These are phyloP conservation scores for Tyto alba DNA, from an alignment of 2,113 vertebrate species.

Conservation along the genomic window DNA sequence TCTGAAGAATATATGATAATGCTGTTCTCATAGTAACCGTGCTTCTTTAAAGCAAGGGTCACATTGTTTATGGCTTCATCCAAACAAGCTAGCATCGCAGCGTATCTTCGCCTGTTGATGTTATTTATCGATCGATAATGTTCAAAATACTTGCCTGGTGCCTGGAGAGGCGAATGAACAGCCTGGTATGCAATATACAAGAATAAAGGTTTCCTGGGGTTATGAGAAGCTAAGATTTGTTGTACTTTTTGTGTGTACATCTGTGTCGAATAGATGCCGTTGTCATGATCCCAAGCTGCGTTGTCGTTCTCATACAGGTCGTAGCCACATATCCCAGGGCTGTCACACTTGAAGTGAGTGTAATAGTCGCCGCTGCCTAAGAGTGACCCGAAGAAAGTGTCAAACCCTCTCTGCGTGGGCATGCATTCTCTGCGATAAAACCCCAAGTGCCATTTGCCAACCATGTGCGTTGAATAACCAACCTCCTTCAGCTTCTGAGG, in stretches of 20 bases:
- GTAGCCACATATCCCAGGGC: slow-evolving; percentile 90
- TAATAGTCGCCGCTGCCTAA: slow-evolving; percentile 96
- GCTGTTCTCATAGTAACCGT: slow-evolving; percentile 91
- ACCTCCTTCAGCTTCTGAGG: slow-evolving; percentile 92
- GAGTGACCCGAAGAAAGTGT: slow-evolving; percentile 94
- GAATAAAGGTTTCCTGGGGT: slow-evolving; percentile 84
- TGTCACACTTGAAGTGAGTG: slow-evolving; percentile 95
- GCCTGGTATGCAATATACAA: slow-evolving; percentile 94
- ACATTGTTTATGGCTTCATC: slow-evolving; percentile 92
- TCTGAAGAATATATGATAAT: slow-evolving; percentile 95
- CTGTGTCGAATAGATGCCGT: slow-evolving; percentile 88
- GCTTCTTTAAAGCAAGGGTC: slow-evolving; percentile 83
- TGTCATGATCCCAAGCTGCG: slow-evolving; percentile 91
- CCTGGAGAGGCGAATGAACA: slow-evolving; percentile 93
- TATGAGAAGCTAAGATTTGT: slow-evolving; percentile 83
- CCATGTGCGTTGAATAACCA: slow-evolving; percentile 95
- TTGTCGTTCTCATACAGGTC: slow-evolving; percentile 92
- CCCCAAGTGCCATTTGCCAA: slow-evolving; percentile 97
- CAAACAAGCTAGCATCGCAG: slow-evolving; percentile 93
- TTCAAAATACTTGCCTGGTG: slow-evolving; percentile 86
- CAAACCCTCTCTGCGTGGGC: slow-evolving; percentile 92
- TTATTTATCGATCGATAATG: slow-evolving; percentile 91
- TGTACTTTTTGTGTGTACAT: slow-evolving; percentile 93
- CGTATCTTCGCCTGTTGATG: slow-evolving; percentile 86
- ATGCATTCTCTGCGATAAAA: slow-evolving; percentile 94